A percentile compares a stretch with the other conserved stretches of the same genome.
Evolutionary conservation across 2,888 invertebrate species (phyloP).

Genomic region (Tribolium freemani): DNA sequence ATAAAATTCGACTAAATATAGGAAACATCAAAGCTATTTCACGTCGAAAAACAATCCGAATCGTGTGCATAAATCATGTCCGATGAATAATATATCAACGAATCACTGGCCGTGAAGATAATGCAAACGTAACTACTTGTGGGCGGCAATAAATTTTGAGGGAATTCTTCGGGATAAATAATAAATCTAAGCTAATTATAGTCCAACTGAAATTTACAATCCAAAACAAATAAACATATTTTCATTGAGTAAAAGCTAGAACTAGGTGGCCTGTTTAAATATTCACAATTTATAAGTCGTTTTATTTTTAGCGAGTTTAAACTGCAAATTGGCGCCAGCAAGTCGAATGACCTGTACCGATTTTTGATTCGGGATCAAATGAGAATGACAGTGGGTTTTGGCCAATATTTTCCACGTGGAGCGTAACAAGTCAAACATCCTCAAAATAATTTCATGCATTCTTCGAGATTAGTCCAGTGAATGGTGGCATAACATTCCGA

Average conservation of each 20-base stretch:
- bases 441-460: slow-evolving; percentile 45
- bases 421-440: slow-evolving; percentile 35
- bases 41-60: neutral
- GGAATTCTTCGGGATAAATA: neutral
- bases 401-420: slow-evolving; percentile 33
- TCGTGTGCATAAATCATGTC: slow-evolving; percentile 22
- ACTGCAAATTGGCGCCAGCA: slow-evolving; percentile 30
- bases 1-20: slow-evolving; percentile 37
- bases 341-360: slow-evolving; percentile 30
- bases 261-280: slow-evolving; percentile 27
- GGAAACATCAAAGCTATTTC: slow-evolving; percentile 26
- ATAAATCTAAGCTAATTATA: slow-evolving; percentile 7
- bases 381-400: slow-evolving; percentile 11
- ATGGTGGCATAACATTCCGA: slow-evolving; percentile 25
- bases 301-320: slow-evolving; percentile 35
- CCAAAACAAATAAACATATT: slow-evolving; percentile 29
- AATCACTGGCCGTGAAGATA: slow-evolving; percentile 27
- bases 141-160: slow-evolving; percentile 20
- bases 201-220: slow-evolving; percentile 5
- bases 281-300: slow-evolving; percentile 28
- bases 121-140: slow-evolving; percentile 25
- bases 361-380: slow-evolving; percentile 3
- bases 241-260: slow-evolving; percentile 26
- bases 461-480: slow-evolving; percentile 41
- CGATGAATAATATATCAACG: slow-evolving; percentile 25